Percentiles rank a stretch among this genome's conserved stretches.
These are phyloP conservation scores for Megalops cyprinoides DNA, from an alignment of 2,797 vertebrate genomes.

Conservation along the genomic window DNA sequence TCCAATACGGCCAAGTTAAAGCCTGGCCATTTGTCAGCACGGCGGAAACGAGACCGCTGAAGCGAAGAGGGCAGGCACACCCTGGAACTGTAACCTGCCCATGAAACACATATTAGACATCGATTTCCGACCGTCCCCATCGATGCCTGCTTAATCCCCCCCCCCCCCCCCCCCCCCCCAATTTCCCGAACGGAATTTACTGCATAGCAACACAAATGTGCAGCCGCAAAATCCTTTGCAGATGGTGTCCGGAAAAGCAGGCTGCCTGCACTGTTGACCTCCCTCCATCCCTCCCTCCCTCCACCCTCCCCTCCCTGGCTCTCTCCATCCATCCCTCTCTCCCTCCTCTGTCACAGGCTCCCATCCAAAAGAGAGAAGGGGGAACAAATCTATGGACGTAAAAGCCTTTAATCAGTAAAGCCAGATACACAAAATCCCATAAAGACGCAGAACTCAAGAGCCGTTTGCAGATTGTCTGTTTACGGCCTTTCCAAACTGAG, in stretches of 20 bases:
- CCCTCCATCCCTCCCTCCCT: not conserved
- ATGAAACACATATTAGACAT: not conserved
- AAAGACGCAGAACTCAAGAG: not conserved
- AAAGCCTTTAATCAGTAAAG: not conserved
- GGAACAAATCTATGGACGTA: not conserved
- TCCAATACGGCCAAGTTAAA: not conserved
- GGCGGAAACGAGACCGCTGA: not conserved
- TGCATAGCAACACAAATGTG: not conserved
- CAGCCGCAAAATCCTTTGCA: not conserved
- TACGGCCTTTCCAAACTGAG: not conserved
- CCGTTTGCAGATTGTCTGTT: not conserved
- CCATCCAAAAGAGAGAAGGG: not conserved
- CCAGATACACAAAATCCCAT: not conserved
- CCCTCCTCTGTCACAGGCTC: too few species aligned
- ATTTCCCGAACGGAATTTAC: not conserved
- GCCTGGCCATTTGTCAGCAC: not conserved
- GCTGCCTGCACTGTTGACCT: not conserved
- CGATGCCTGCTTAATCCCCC: not conserved
- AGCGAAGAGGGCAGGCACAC: not conserved
- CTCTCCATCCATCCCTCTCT: too few species aligned
- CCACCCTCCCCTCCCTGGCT: not conserved
- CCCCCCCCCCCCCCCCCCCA: too few species aligned
- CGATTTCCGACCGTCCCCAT: not conserved
- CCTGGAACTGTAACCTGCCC: not conserved
- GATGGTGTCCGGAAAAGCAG: not conserved